Evolutionary conservation across 1,140 invertebrate genomes (phyloP).

Genomic region (Drosophila tristis): DNA sequence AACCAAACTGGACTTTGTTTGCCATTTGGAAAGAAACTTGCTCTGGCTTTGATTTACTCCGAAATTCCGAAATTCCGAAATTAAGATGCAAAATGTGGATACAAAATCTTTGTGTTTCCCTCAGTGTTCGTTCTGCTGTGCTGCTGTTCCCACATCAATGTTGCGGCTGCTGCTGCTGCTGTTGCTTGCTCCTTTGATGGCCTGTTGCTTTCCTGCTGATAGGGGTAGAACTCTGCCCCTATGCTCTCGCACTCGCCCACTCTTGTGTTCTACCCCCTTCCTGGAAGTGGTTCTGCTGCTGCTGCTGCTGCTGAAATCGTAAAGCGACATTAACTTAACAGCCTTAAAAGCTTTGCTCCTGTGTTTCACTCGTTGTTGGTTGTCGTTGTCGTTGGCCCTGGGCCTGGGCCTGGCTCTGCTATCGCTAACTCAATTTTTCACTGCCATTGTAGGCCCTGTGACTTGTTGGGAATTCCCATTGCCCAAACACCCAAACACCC

Average conservation of each 20-base stretch:
- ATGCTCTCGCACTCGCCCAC: not conserved
- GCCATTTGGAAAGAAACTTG: too few species aligned
- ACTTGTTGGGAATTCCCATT: slow-evolving; percentile 13
- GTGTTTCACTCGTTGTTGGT: slow-evolving; percentile 5
- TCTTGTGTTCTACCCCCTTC: not conserved
- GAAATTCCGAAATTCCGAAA: too few species aligned
- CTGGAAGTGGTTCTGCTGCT: not conserved
- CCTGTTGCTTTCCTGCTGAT: too few species aligned
- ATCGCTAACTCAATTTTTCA: slow-evolving; percentile 77
- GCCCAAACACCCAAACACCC: slow-evolving; percentile 10
- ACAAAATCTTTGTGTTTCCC: too few species aligned
- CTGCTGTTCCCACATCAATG: too few species aligned
- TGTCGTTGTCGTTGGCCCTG: slow-evolving; percentile 14
- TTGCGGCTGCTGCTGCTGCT: too few species aligned
- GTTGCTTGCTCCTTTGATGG: too few species aligned
- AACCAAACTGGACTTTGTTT: too few species aligned
- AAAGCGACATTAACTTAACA: slow-evolving; percentile 66
- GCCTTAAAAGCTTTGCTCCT: slow-evolving; percentile 73
- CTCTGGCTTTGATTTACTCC: too few species aligned
- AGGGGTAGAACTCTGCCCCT: too few species aligned
- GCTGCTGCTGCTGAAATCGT: slow-evolving; percentile 19
- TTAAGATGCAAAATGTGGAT: too few species aligned
- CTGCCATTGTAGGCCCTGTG: slow-evolving; percentile 59
- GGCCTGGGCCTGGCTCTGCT: slow-evolving; percentile 10
- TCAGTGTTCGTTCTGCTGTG: too few species aligned